Conservation (phyloP, 2,113 vertebrate species). For the Cichladusa arquata region DNA sequence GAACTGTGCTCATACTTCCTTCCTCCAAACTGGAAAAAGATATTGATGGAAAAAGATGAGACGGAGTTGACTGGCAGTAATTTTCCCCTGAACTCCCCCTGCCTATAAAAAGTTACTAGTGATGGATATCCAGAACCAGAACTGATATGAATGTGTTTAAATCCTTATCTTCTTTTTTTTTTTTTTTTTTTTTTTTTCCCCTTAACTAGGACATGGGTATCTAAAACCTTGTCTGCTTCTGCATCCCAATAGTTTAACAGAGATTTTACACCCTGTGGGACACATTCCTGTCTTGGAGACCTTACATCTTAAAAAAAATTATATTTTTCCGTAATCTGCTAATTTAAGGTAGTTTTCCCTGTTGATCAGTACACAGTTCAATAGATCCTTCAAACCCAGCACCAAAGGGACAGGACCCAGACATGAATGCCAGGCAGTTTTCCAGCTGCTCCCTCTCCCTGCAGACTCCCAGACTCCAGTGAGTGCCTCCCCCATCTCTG, state of each 20-base stretch:
- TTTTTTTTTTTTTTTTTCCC: background rate
- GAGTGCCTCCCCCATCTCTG: background rate
- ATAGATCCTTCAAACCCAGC: background rate
- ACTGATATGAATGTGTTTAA: background rate
- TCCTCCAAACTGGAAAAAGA: background rate
- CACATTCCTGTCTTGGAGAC: background rate
- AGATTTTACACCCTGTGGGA: background rate
- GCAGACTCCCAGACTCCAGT: background rate
- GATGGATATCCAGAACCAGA: background rate
- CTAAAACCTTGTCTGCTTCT: background rate
- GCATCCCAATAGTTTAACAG: background rate
- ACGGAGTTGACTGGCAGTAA: fast-evolving
- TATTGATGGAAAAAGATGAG: background rate
- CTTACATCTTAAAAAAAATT: background rate
- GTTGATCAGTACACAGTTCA: background rate
- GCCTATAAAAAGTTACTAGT: background rate
- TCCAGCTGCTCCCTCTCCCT: background rate
- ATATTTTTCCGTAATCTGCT: background rate
- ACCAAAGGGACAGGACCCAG: background rate
- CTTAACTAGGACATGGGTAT: background rate
- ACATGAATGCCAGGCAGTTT: background rate
- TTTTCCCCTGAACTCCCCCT: background rate
- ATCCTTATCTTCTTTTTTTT: background rate
- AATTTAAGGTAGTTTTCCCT: background rate
- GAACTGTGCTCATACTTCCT: background rate